Evolutionary conservation across 1,140 invertebrate species (phyloP).

Genomic region (Gerris buenoi): DNA sequence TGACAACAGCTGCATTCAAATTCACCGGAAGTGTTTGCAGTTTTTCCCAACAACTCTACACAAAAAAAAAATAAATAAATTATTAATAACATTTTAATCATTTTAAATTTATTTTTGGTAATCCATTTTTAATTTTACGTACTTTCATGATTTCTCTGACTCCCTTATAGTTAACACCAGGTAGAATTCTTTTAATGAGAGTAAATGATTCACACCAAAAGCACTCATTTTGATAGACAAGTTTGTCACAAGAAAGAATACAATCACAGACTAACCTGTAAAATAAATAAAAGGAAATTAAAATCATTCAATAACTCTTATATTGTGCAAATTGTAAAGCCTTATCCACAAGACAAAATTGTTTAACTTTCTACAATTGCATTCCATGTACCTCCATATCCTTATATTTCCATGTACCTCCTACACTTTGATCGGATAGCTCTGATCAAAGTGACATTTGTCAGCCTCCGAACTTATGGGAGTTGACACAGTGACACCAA

Average conservation of each 20-base stretch:
- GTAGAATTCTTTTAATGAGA: slow-evolving; percentile 69
- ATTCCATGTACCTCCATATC: too few relatives aligned
- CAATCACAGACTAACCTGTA: slow-evolving; percentile 79
- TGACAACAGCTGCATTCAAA: slow-evolving; percentile 59
- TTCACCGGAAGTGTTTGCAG: slow-evolving; percentile 57
- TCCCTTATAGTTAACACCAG: slow-evolving; percentile 87
- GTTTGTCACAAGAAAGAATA: slow-evolving; percentile 60
- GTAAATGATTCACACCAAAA: slow-evolving; percentile 82
- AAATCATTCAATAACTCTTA: too few relatives aligned
- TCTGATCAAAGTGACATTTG: too few relatives aligned
- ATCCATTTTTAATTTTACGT: too few relatives aligned
- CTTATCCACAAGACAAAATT: too few relatives aligned
- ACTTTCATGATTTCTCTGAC: slow-evolving; percentile 84
- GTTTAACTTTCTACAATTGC: too few relatives aligned
- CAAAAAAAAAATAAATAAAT: slow-evolving; percentile 21
- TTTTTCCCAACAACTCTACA: slow-evolving; percentile 70
- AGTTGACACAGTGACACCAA: too few relatives aligned
- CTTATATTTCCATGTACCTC: too few relatives aligned
- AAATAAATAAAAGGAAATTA: too few relatives aligned
- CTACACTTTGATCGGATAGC: too few relatives aligned
- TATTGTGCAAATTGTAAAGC: too few relatives aligned
- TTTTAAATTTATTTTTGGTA: background rate
- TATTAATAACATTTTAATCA: background rate
- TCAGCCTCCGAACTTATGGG: too few relatives aligned
- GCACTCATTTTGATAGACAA: slow-evolving; percentile 55